Conservation (phyloP, 2,113 vertebrate species). For the Gymnogyps californianus region DNA sequence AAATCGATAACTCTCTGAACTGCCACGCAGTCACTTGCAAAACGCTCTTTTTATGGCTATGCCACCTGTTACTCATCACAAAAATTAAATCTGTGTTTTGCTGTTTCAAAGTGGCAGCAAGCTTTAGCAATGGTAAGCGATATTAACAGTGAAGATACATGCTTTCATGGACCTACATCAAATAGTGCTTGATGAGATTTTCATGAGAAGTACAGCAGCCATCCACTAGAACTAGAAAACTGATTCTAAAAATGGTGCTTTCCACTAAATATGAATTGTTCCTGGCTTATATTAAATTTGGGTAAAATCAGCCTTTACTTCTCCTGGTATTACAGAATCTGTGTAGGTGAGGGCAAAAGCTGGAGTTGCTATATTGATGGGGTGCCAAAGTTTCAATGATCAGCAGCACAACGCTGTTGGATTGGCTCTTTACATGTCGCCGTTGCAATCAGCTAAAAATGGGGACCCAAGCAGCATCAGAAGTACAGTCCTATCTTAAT, state of each 20-base stretch:
- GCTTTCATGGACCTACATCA: neutral
- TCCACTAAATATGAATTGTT: neutral
- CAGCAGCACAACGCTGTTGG: neutral
- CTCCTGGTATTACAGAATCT: neutral
- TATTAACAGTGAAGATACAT: neutral
- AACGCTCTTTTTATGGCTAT: conserved; percentile 19
- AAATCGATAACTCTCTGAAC: conserved; percentile 6
- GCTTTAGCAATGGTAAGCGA: neutral
- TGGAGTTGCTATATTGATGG: neutral
- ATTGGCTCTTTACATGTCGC: neutral
- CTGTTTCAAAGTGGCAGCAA: neutral
- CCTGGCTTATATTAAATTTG: neutral
- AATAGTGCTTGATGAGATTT: neutral
- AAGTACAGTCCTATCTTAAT: neutral
- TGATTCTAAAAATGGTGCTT: neutral
- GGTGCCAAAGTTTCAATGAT: neutral
- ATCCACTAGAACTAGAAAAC: neutral
- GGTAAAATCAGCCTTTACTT: neutral
- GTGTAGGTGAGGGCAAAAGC: neutral
- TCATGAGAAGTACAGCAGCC: neutral
- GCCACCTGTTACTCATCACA: conserved; percentile 6
- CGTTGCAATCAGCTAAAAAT: neutral
- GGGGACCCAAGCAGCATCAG: neutral
- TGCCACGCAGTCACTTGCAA: neutral
- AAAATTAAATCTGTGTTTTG: neutral